A percentile compares a stretch with the other conserved stretches of the same genome.
Evolutionary conservation across 2,888 invertebrate species (phyloP).

Genomic region (Drosophila fulvimacula): DNA sequence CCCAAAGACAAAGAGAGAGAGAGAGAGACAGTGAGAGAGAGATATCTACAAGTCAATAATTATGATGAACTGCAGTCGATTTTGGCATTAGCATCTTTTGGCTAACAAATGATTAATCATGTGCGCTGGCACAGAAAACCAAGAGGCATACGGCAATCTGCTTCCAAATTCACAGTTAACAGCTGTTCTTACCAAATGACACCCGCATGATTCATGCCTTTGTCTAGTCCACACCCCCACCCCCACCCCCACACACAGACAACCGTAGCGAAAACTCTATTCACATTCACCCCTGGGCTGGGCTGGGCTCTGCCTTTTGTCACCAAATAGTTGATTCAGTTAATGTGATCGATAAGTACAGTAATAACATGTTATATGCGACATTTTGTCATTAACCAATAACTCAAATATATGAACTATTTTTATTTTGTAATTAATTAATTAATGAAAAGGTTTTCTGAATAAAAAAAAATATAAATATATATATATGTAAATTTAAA

Average conservation of each 20-base stretch:
- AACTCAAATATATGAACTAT: too few relatives aligned
- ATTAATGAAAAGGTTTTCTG: too few relatives aligned
- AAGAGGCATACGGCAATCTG: neutral
- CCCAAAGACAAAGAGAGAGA: neutral
- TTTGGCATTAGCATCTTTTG: conserved; percentile 44
- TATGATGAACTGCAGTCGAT: conserved; percentile 12
- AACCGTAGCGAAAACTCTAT: neutral
- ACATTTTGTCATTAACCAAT: neutral
- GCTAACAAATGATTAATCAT: conserved; percentile 47
- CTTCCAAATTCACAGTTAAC: conserved; percentile 35
- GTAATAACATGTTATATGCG: neutral
- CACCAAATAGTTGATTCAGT: neutral
- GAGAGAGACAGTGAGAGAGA: neutral
- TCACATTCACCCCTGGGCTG: neutral
- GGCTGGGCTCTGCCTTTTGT: neutral
- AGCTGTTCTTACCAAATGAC: conserved; percentile 26
- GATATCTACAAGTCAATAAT: conserved; percentile 1
- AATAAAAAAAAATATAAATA: too few relatives aligned
- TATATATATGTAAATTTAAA: too few relatives aligned
- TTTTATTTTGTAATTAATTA: too few relatives aligned
- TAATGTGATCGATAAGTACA: conserved; percentile 10
- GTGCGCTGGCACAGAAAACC: neutral
- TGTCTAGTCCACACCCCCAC: too few relatives aligned
- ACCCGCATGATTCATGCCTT: conserved; percentile 22
- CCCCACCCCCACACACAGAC: neutral